Base-by-base conservation (phyloP, 1,140 invertebrate genomes). In the Oryctes rhinoceros region DNA sequence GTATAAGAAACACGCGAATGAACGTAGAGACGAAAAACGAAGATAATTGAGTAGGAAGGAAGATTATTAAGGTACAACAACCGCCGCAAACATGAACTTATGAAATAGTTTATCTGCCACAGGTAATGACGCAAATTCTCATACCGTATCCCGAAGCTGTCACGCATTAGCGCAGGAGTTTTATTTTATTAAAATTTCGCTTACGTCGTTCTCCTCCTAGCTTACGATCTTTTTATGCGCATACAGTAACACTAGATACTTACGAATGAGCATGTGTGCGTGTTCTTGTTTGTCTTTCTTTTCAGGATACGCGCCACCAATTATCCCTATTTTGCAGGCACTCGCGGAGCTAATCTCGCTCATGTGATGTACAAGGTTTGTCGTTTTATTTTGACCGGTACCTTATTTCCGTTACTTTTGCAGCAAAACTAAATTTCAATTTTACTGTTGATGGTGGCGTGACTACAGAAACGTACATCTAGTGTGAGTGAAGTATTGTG, bases 31-130 rank as follows among this genome's bases (percentile, higher is more conserved):
- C 47, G 49, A 78, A 78, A 78, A 78, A 78, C 18, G n/a, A 59
- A 78, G 47, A 78, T 78, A 78, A 78, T 78, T 78, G 77, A 78
- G 77, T 78, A 78, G 77, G 77, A 78, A 78, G 77, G 77, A 53
- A 59, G 77, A 53, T 78, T 78, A 78, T 78, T 78, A 78, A 78
- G 24, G 77, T 59, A 59, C 48, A 53, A 78, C 77, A 59, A 59
- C 77, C 77, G 49, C 75, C 47, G 47, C 77, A 49, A 49, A 78
- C 77, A 59, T 59, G 47, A 59, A 78, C 77, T 78, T 78, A 78
- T 78, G 77, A 78, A 78, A 53, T 78, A 78, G 77, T 78, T 78
- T 78, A 78, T 59, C 77, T 59, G 47, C 77, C 47, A 78, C 47
- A 78, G 59, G 49, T 78, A 78, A 78, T 78, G 77, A 78, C 77